Evolutionary conservation across 2,113 vertebrate genomes (phyloP), one percentile per base, ranked within the genome.

Genomic region (Rhinolophus ferrumequinum): DNA sequence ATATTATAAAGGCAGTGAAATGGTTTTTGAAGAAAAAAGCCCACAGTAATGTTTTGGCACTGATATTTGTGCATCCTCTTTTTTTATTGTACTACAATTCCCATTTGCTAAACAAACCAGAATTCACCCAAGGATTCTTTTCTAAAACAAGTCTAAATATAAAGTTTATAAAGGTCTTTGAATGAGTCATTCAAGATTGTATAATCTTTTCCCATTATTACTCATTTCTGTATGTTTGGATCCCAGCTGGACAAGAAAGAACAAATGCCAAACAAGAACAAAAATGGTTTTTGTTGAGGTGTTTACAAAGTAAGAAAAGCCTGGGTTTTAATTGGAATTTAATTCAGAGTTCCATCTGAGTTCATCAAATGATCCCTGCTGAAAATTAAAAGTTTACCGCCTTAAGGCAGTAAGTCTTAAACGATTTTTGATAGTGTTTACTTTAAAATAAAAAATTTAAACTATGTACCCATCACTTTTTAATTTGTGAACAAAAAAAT

Each of bases 201-300:
- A 89, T 93, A 80, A 93, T 93, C 82, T 93, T 96, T 97, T 72
- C 87, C 87, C 92, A 60, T 90, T 94, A 96, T 97, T 97, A 94
- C 92, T 97, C 38, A 75, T 92, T 95, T 96, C 81, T 82, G 82
- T 90, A 41, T 96, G 75, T 90, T 96, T 96, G 83, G 79, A 52
- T 92, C 67, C 86, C 89, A 97, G 85, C 60, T 92, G 75, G 56
- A 79, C n/a, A 64, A 96, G 94, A 95, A 84, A 75, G 44, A 94
- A 21, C 83, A 92, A 96, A 81, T 90, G 89, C 95, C 94, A 95
- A 84, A 85, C 30, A 11, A 93, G 85, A 95, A 84, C 89, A 91
- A 70, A 64, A 94, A 96, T 95, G 72, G 66, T 18, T 96, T 95
- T 94, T 95, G 66, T 96, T 84, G 69, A 67, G 85, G 62, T 96